These are phyloP conservation scores for Pantherophis guttatus DNA, from an alignment of 2,113 vertebrate species.

Conservation along the genomic window DNA sequence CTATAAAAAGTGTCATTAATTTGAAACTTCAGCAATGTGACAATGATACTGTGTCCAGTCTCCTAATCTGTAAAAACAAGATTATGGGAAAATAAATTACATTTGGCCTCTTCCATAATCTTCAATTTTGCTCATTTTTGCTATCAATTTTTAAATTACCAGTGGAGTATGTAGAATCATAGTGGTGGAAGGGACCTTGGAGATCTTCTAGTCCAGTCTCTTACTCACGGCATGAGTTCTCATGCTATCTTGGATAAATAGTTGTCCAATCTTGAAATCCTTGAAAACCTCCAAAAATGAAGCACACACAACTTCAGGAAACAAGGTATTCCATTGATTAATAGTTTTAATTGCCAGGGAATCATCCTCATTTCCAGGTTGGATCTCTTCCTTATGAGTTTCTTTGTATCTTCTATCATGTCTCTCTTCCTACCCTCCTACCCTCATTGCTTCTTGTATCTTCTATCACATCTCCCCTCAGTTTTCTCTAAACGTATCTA, in stretches of 20 bases:
- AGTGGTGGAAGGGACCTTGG: background rate
- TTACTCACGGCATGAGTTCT: background rate
- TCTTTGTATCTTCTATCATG: background rate
- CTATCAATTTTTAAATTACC: background rate
- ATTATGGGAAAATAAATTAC: background rate
- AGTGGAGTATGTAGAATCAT: background rate
- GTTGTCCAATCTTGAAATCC: background rate
- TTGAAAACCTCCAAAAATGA: background rate
- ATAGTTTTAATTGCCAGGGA: background rate
- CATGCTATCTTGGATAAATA: background rate
- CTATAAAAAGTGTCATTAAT: conserved; percentile 34
- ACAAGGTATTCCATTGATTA: background rate
- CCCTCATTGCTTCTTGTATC: no score
- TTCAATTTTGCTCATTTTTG: background rate
- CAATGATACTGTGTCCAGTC: conserved; percentile 13
- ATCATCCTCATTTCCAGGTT: background rate
- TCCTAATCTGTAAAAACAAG: conserved; percentile 24
- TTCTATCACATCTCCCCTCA: background rate
- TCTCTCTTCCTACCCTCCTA: accelerated
- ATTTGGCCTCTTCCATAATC: conserved; percentile 15
- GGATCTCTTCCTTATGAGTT: background rate
- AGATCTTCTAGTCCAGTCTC: background rate
- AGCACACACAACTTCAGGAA: background rate
- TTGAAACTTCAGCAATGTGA: conserved; percentile 15
- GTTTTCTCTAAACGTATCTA: background rate